Percentiles rank a stretch among this genome's conserved stretches.
phyloP scores from a whole-genome alignment of 2,113 vertebrate genomes.

The Pituophis catenifer region DNA sequence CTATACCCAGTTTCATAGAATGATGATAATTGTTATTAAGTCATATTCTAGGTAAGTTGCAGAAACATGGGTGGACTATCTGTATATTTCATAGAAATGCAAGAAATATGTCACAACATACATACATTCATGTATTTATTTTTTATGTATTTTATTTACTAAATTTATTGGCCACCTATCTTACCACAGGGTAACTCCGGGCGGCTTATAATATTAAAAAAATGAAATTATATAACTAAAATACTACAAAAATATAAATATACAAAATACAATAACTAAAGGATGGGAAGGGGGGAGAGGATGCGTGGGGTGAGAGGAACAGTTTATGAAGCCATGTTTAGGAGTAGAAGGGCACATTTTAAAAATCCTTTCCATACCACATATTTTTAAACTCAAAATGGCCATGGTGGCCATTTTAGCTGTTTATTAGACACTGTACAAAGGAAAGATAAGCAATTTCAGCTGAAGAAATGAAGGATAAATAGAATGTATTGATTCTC shows the following conservation, averaged over 20 bases:
- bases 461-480: background rate
- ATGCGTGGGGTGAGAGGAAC: too few relatives aligned
- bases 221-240: too few relatives aligned
- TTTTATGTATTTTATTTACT: too few relatives aligned
- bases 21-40: background rate
- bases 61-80: background rate
- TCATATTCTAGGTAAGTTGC: background rate
- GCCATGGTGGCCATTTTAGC: background rate
- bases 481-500: background rate
- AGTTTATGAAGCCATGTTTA: background rate
- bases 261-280: too few relatives aligned
- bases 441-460: background rate
- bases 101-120: background rate
- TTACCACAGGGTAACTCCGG: too few relatives aligned
- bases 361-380: background rate
- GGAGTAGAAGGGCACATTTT: background rate
- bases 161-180: too few relatives aligned
- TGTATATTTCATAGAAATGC: background rate
- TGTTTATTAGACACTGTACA: background rate
- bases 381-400: background rate
- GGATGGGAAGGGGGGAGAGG: too few relatives aligned
- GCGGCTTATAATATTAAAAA: too few relatives aligned
- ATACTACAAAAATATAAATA: too few relatives aligned
- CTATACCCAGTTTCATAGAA: background rate
- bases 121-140: background rate